Evolutionary conservation across 2,888 invertebrate species (phyloP).

Genomic region (Meganola albula): DNA sequence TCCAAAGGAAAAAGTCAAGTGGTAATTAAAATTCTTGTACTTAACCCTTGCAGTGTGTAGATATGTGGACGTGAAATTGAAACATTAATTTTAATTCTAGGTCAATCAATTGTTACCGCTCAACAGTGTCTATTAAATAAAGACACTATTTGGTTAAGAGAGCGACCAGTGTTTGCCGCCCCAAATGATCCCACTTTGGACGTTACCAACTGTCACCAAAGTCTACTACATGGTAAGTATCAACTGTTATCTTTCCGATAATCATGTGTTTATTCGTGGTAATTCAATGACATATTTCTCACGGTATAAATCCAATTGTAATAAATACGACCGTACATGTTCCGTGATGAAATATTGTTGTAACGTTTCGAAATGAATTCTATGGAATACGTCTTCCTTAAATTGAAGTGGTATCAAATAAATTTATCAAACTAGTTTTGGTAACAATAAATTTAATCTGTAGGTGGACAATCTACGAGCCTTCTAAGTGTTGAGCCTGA

Average conservation of each 20-base stretch:
- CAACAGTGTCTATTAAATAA: slow-evolving; percentile 73
- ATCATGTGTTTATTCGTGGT: slow-evolving; percentile 25
- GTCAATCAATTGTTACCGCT: slow-evolving; percentile 72
- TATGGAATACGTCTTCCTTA: slow-evolving; percentile 2
- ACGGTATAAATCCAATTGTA: slow-evolving; percentile 27
- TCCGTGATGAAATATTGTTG: slow-evolving; percentile 9
- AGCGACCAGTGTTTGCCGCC: slow-evolving; percentile 62
- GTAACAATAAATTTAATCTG: slow-evolving; percentile 21
- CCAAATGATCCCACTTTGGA: slow-evolving; percentile 57
- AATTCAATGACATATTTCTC: slow-evolving; percentile 37
- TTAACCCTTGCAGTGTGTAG: slow-evolving; percentile 23
- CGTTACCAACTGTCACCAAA: slow-evolving; percentile 66
- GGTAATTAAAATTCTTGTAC: slow-evolving; percentile 42
- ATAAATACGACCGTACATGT: slow-evolving; percentile 10
- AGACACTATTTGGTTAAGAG: slow-evolving; percentile 71
- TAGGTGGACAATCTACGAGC: slow-evolving; percentile 67
- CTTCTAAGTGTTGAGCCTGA: slow-evolving; percentile 68
- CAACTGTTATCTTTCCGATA: slow-evolving; percentile 24
- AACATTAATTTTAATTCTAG: slow-evolving; percentile 59
- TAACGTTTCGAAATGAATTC: slow-evolving; percentile 5
- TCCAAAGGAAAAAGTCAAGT: slow-evolving; percentile 65
- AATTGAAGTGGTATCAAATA: slow-evolving; percentile 3
- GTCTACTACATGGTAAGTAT: slow-evolving; percentile 63
- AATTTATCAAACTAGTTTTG: slow-evolving; percentile 1
- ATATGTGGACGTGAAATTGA: slow-evolving; percentile 49